Base-by-base conservation (phyloP, 2,113 vertebrate species). In the Leptocoma aspasia region DNA sequence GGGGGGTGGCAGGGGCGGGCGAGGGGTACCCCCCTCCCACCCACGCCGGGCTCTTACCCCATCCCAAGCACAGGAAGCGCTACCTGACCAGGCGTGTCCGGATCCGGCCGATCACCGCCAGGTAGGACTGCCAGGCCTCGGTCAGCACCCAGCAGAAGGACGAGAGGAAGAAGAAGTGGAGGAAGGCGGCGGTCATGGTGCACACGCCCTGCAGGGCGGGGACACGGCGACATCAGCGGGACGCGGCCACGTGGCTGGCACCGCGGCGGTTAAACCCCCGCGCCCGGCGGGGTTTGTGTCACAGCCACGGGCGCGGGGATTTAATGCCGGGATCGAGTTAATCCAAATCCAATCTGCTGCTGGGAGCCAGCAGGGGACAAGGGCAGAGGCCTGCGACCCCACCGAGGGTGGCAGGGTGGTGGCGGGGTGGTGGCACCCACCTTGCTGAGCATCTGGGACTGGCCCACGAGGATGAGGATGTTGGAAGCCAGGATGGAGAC, bases 61-160 rank as follows among this genome's bases (percentile, higher is more conserved):
- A 99, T 97, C 99, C 99, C 95, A 99, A 98, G 98, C 99, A 99
- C 95, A 99, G 98, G 95, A 99, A 99, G 76, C 99, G 98, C 94
- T 99, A 99, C 97, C 99, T 99, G 97, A 99, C 99, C 60, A 99
- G 98, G 93, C 99, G 98, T 39, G 99, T 98, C 90, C 99, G 99
- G 97, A 99, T 99, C 98, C 99, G 99, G 96, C 99, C 99, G 33
- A 99, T 99, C 96, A 99, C 99, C 6, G 99, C 99, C 97, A 99
- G 98, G 97, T 99, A 99, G 95, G 99, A 99, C 97, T 99, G 99
- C 99, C 99, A 99, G 61, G 99, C 99, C 97, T 99, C 99, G 0
- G 99, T 99, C 96, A 99, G 98, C 97, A 99, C 99, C 99, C 99
- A 99, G 98, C 99, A 99, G 98, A 99, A 99, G 72, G 99, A 99